Evolutionary conservation across 2,113 vertebrate genomes (phyloP), one percentile per base, ranked within the genome.

Genomic region (Megaceryle maxima): DNA sequence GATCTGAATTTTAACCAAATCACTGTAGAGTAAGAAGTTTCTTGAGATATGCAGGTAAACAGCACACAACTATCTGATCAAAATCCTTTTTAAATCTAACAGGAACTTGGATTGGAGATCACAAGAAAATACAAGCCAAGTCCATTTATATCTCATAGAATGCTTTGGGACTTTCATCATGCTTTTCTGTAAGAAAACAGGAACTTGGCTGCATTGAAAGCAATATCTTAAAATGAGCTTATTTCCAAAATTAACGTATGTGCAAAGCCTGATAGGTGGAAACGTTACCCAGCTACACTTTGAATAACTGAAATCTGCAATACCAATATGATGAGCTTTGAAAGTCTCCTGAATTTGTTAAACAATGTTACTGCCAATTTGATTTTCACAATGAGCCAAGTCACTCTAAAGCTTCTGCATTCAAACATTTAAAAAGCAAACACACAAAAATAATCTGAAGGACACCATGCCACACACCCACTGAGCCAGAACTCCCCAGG

Each of bases 171-270:
- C 88, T 95, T 95, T 89, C 75, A 96, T 96, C 77, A 14, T 22
- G 80, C 66, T 87, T 88, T 96, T 80, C 86, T 92, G 79, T 69
- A 95, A 80, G 87, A 92, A 97, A 96, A 94, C 79, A 94, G 92
- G 88, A 94, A 95, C 92, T 94, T 94, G 90, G 91, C 92, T 94
- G 88, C 90, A 80, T 24, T 72, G 85, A 94, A 92, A 94, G 90
- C 89, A 93, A 1, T 78, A 94, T 95, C 91, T 93, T 89, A 95
- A 95, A 96, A 92, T 93, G 79, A 97, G 91, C 62, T 95, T 90
- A 80, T 91, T 95, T 96, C 90, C 91, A 94, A 93, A 95, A 94
- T 96, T 91, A 97, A 96, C 16, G 57, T 92, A 96, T 93, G 87
- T 94, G 88, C 83, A 69, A 39, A 44, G 89, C 83, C 92, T 96